These are phyloP conservation scores for Porites lutea DNA, from an alignment of 64 coral and sea anemone genomes.

Conservation along the genomic window DNA sequence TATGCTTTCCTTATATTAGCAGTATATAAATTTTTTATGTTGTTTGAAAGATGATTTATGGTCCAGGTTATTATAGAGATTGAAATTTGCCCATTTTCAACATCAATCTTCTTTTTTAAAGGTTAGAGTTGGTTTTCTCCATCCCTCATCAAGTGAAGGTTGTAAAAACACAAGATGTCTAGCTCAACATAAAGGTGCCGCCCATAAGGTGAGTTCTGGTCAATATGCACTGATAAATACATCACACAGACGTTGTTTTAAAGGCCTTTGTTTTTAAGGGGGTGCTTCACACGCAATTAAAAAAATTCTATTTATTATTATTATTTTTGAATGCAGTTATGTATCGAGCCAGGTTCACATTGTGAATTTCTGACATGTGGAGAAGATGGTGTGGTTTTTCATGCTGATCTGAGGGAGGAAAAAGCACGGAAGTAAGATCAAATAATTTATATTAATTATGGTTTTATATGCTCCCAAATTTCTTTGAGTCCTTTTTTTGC, in stretches of 20 bases:
- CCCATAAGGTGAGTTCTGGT: slow-evolving; percentile 76
- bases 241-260: too few species aligned
- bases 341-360: slow-evolving; percentile 94
- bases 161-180: slow-evolving; percentile 80
- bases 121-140: slow-evolving; percentile 81
- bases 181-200: slow-evolving; percentile 94
- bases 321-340: slow-evolving; percentile 71
- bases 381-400: slow-evolving; percentile 91
- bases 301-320: not conserved
- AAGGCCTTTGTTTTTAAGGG: too few species aligned
- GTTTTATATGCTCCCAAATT: too few species aligned
- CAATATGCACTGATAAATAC: too few species aligned
- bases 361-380: slow-evolving; percentile 96
- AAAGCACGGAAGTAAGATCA: slow-evolving; percentile 85
- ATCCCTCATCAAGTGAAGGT: slow-evolving; percentile 72
- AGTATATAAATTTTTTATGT: slow-evolving; percentile 44
- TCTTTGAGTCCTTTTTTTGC: too few species aligned
- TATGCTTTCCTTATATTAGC: slow-evolving; percentile 50
- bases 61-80: not conserved
- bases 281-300: not conserved
- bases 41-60: slow-evolving; percentile 29
- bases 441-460: too few species aligned
- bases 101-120: not conserved
- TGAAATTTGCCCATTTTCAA: too few species aligned
- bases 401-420: slow-evolving; percentile 93